These are phyloP conservation scores for Otis tarda DNA, from an alignment of 2,113 vertebrate species.

Conservation along the genomic window DNA sequence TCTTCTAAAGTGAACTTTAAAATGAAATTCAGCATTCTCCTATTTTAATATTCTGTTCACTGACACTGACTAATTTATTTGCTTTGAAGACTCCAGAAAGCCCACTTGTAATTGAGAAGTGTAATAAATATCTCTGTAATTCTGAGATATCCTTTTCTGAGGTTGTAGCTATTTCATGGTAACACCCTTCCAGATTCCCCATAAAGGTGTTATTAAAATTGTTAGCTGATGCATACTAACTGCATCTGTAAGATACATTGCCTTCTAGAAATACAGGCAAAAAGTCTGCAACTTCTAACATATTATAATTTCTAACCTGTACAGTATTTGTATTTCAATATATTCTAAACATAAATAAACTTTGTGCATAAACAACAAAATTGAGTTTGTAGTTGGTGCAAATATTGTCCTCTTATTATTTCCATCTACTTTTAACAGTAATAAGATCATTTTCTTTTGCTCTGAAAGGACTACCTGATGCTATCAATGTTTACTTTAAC, in stretches of 20 bases:
- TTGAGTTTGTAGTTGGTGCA: not conserved
- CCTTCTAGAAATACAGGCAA: not conserved
- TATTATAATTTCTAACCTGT: not conserved
- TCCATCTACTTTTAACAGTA: slow-evolving; percentile 6
- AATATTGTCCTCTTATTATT: not conserved
- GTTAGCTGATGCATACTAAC: not conserved
- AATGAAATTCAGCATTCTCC: slow-evolving; percentile 14
- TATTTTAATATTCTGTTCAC: slow-evolving; percentile 4
- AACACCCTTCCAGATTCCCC: not conserved
- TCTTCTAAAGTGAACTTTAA: not conserved
- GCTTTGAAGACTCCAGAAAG: not conserved
- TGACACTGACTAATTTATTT: slow-evolving; percentile 16
- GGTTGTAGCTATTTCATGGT: not conserved
- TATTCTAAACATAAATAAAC: not conserved
- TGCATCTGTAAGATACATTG: not conserved
- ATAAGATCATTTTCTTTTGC: slow-evolving; percentile 24
- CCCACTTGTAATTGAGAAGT: not conserved
- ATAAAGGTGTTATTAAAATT: not conserved
- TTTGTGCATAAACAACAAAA: not conserved
- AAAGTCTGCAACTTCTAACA: not conserved
- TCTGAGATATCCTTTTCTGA: not conserved
- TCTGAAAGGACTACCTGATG: slow-evolving; percentile 35
- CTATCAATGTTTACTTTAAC: slow-evolving; percentile 46
- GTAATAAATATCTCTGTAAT: slow-evolving; percentile 12
- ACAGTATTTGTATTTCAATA: not conserved